Evolutionary conservation across 2,113 vertebrate species (phyloP), one percentile per base, ranked within the genome.

Genomic region (Eurystomus gularis): DNA sequence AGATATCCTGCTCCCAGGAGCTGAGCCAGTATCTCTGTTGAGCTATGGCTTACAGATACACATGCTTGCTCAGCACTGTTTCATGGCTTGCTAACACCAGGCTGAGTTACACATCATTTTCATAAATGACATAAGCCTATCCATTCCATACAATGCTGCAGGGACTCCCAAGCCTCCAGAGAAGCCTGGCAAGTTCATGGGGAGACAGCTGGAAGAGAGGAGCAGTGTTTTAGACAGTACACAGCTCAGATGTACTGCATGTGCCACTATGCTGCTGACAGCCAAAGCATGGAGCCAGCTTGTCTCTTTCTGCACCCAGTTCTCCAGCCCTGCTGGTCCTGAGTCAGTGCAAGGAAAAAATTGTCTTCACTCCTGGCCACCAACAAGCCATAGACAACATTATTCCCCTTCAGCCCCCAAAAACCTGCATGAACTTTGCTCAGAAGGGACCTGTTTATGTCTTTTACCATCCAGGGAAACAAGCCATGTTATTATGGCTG

Each of bases 21-120:
- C 35, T 69, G 46, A 55, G 64, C 49, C 92, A 73, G 35, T 29
- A 40, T 44, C 82, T 66, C 48, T 73, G 58, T 44, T 86, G 78
- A 79, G 65, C 71, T 85, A 4, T 18, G 61, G 52, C 88, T 44
- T 11, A 17, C 0, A 44, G 28, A 46, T 13, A 16, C 8, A 3
- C 40, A 61, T 1, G 0, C 51, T 70, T 69, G 62, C 44, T 39
- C 0, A 1, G 29, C n/a, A 21, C 23, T n/a, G 51, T 9, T 16
- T 70, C 37, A 23, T 10, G 76, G 48, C 66, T 55, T 60, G n/a
- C 72, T 52, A 13, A 46, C n/a, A 49, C 9, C 58, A 62, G 55
- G 8, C 52, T 37, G 23, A 80, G 44, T 51, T 11, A 40, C 29
- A 46, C 39, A 14, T n/a, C 40, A 4, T 62, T 51, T 64, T 49